These are phyloP conservation scores for Malurus melanocephalus DNA, from an alignment of 2,113 vertebrate species.

Conservation along the genomic window DNA sequence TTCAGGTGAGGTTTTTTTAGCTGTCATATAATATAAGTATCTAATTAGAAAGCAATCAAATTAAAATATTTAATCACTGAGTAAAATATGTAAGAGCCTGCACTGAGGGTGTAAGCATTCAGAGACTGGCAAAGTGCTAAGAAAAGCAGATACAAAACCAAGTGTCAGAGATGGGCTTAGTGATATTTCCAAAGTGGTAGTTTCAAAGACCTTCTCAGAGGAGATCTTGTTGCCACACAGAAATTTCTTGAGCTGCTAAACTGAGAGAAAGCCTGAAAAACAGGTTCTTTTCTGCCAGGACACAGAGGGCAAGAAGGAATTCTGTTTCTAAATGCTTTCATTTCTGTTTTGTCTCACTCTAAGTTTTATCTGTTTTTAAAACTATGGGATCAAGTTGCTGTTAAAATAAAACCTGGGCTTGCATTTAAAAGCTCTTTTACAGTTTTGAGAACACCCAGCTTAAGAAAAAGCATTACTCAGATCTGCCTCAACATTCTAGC, in stretches of 20 bases:
- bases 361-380: conserved; percentile 27
- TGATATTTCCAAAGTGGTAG: background rate
- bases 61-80: background rate
- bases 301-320: background rate
- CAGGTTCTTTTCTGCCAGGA: background rate
- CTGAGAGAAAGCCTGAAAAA: background rate
- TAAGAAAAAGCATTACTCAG: background rate
- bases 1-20: background rate
- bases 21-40: background rate
- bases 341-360: conserved; percentile 11
- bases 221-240: background rate
- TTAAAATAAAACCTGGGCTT: background rate
- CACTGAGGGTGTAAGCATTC: background rate
- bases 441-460: background rate
- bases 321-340: background rate
- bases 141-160: background rate
- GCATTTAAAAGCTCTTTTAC: background rate
- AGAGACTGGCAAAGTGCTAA: background rate
- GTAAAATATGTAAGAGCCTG: background rate
- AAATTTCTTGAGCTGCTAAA: background rate
- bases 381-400: background rate
- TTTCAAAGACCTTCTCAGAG: background rate
- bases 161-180: background rate
- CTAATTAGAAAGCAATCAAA: background rate
- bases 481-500: background rate